A percentile compares a stretch with the other conserved stretches of the same genome.
Conservation (phyloP, 2,113 vertebrate genomes). For the Patagioenas fasciata region DNA sequence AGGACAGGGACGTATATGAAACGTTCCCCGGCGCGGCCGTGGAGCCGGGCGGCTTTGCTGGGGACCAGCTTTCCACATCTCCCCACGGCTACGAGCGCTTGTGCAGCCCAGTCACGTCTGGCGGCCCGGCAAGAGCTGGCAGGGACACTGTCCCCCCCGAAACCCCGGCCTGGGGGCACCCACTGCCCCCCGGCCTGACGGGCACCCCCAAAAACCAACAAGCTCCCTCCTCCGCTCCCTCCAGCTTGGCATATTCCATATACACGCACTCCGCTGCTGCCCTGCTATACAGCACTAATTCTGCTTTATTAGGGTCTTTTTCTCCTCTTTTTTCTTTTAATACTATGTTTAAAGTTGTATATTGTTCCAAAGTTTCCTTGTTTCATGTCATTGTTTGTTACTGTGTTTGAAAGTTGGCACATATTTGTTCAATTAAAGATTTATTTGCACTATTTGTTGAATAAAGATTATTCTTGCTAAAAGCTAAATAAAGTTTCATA, state of each 20-base stretch:
- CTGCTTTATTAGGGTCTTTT: neutral
- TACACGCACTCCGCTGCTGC: neutral
- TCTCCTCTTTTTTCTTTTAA: neutral
- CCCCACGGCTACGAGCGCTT: neutral
- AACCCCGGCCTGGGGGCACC: fast-evolving
- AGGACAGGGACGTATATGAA: neutral
- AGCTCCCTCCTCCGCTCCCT: neutral
- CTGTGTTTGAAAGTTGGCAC: slow-evolving; percentile 67
- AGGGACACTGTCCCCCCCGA: neutral
- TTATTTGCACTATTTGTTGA: slow-evolving; percentile 70
- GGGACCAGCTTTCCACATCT: slow-evolving; percentile 4
- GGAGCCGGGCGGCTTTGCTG: neutral
- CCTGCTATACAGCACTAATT: neutral
- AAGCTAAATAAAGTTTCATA: slow-evolving; percentile 72
- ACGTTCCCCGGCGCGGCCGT: neutral
- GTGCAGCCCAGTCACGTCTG: neutral
- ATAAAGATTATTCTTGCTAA: slow-evolving; percentile 73
- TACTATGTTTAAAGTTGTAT: slow-evolving; percentile 51
- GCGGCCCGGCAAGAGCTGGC: neutral
- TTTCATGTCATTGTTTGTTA: slow-evolving; percentile 71
- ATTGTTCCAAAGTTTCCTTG: slow-evolving; percentile 60
- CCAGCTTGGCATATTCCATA: neutral
- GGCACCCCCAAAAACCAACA: neutral
- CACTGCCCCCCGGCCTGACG: fast-evolving
- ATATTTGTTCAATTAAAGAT: slow-evolving; percentile 72